Evolutionary conservation across 1,140 invertebrate species (phyloP).

Genomic region (Bombus huntii): DNA sequence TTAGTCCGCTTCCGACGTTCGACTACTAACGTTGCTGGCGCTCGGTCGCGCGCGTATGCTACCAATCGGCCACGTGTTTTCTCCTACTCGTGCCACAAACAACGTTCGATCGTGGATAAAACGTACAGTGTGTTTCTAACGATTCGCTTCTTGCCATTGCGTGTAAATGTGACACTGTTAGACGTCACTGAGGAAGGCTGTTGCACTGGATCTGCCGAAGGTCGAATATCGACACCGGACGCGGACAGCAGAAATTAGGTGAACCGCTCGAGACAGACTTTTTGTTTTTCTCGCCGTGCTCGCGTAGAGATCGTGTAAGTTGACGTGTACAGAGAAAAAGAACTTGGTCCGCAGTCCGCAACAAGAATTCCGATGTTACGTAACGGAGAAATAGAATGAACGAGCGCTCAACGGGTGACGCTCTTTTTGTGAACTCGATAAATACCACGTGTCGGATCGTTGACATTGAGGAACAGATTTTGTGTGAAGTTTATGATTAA

Average conservation of each 20-base stretch:
- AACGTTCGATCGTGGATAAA: neutral
- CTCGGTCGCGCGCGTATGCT: neutral
- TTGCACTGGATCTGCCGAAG: neutral
- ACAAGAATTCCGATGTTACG: conserved; percentile 24
- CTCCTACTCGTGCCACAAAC: neutral
- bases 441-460: conserved; percentile 26
- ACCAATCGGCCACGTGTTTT: conserved; percentile 40
- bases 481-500: neutral
- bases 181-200: neutral
- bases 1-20: neutral
- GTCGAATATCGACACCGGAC: neutral
- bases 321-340: neutral
- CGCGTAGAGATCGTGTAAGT: neutral
- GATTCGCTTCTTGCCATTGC: neutral
- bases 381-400: conserved; percentile 18
- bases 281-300: neutral
- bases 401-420: neutral
- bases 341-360: neutral
- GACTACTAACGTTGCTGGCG: neutral
- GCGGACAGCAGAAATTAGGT: neutral
- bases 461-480: neutral
- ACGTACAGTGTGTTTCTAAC: too few relatives aligned
- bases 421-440: conserved; percentile 14
- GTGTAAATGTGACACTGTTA: neutral
- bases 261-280: neutral